A percentile compares a stretch with the other conserved stretches of the same genome.
Evolutionary conservation across 2,797 vertebrate genomes (phyloP).

Genomic region (Spizella passerina): DNA sequence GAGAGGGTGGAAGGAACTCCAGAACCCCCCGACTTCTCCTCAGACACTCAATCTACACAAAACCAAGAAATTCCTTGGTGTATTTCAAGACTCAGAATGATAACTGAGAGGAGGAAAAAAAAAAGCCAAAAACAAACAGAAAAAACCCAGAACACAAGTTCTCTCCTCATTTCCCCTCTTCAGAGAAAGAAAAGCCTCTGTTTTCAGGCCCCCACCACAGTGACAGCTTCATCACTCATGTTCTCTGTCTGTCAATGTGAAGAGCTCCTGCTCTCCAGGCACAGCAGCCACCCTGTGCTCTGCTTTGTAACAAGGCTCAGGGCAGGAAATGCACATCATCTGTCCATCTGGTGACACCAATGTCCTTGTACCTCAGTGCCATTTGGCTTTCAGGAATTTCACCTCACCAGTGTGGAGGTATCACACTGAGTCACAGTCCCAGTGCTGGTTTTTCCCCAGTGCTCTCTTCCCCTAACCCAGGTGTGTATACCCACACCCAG

Average conservation of each 20-base stretch:
- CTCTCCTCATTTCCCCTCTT: not conserved
- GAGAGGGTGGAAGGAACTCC: not conserved
- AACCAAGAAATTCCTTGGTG: not conserved
- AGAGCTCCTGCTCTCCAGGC: not conserved
- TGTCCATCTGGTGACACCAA: not conserved
- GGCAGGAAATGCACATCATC: not conserved
- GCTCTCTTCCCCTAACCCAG: not conserved
- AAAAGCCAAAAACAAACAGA: accelerated
- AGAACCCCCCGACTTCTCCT: not conserved
- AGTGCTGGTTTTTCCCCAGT: not conserved
- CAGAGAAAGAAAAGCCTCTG: not conserved
- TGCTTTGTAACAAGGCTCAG: not conserved
- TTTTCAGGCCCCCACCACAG: not conserved
- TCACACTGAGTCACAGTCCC: accelerated
- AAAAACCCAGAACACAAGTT: not conserved
- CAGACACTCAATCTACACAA: not conserved
- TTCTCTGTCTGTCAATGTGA: not conserved
- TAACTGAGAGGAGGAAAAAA: accelerated
- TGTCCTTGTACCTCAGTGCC: not conserved
- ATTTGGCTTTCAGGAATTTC: not conserved
- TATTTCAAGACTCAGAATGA: not conserved
- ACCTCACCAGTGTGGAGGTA: not conserved
- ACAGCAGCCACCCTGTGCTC: not conserved
- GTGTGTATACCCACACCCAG: not conserved
- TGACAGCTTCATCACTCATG: not conserved